Base-by-base conservation (phyloP, 2,888 invertebrate genomes). In the Drosophila conformis region DNA sequence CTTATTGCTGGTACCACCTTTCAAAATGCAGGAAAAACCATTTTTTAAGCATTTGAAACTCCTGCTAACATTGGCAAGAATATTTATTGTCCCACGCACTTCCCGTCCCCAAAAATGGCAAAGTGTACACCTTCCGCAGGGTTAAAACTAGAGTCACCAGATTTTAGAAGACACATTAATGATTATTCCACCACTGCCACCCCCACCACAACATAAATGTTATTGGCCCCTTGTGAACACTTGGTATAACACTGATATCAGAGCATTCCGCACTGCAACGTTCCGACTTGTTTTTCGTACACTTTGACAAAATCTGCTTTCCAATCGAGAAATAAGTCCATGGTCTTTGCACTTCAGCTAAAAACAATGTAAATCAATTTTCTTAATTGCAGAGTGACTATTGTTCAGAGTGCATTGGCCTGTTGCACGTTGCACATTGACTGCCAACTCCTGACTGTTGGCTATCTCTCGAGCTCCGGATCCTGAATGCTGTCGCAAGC, bases 401-500 rank as follows among this genome's bases (percentile, higher is more conserved):
- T 11, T 27, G 35, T 18, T 25, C 18, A 13, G 18, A 18, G 27
- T 38, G 18, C 54, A 38, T 2, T 38, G 36, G 36, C 36, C 18
- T 38, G 27, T 27, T 27, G 27, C 46, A 46, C 15, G 46, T 46
- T 46, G 46, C 46, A 46, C 46, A 25, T 46, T 46, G 46, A 8
- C 21, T 15, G 46, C 15, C 25, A 46, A 46, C 21, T 25, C 18
- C 7, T 38, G 56, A 49, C 33, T 57, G 69, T 35, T 54, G 36
- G 33, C 29, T 25, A 51, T 15, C 15, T 21, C 1, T 10, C 29
- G 25, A 35, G n/a, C 38, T 31, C 15, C 27, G 13, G n/a, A 21
- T 27, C 38, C 38, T 13, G 31, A 61, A 61, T 40, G 31, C 25
- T 57, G 65, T 60, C 46, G 60, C 38, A 52, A 8, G 46, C 25